Percentiles rank a stretch among this genome's conserved stretches.
Evolutionary conservation across 2,113 vertebrate genomes (phyloP).

Genomic region (Pantherophis guttatus): DNA sequence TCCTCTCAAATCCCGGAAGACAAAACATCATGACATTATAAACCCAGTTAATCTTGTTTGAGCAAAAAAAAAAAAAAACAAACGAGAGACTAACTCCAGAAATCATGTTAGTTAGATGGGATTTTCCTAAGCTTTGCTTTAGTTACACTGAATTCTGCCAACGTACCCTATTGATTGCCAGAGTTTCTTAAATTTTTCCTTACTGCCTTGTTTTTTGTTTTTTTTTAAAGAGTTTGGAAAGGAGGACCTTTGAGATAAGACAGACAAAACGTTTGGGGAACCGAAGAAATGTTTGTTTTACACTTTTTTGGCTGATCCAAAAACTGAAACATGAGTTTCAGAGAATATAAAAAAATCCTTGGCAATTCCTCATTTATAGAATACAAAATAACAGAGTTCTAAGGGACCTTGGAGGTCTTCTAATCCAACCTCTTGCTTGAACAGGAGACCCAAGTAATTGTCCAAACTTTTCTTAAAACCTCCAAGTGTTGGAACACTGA

Average conservation of each 20-base stretch:
- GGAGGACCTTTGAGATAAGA: background rate
- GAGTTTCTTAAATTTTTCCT: background rate
- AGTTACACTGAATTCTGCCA: background rate
- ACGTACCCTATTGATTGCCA: background rate
- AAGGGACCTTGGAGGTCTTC: background rate
- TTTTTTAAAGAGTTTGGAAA: background rate
- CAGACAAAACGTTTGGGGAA: background rate
- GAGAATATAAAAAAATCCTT: background rate
- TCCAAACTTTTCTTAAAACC: too few species aligned
- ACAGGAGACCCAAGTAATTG: too few species aligned
- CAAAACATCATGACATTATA: constrained; percentile 15
- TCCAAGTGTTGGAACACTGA: too few species aligned
- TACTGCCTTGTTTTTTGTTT: background rate
- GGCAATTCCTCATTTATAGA: background rate
- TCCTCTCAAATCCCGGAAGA: background rate
- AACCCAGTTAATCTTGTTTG: constrained; percentile 10
- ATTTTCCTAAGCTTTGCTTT: background rate
- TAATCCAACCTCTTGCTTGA: too few species aligned
- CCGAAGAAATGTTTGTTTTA: background rate
- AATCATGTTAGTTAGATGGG: background rate
- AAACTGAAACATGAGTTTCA: too few species aligned
- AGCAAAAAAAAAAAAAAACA: background rate
- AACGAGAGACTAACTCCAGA: background rate
- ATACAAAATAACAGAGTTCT: background rate
- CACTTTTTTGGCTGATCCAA: background rate